phyloP scores from a whole-genome alignment of 2,113 vertebrate species.

The Gambusia holbrooki region DNA sequence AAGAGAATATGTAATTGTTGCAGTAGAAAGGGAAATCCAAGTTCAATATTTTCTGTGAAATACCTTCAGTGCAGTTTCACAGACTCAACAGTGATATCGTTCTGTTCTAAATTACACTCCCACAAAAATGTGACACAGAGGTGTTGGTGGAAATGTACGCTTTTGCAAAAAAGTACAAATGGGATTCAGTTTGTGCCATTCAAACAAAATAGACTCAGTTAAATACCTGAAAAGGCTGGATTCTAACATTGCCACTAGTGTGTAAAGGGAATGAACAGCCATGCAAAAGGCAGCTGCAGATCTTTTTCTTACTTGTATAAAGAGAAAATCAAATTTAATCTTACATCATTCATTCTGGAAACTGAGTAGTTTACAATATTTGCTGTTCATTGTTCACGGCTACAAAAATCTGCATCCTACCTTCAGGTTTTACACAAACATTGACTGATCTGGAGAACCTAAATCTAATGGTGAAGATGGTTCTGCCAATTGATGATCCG shows the following conservation, averaged over 20 bases:
- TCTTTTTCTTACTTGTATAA: no score
- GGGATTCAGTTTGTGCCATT: background rate
- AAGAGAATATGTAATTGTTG: background rate
- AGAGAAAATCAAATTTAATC: no score
- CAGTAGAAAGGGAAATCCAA: background rate
- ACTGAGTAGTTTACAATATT: no score
- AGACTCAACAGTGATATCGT: background rate
- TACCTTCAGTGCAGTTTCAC: background rate
- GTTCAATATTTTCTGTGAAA: background rate
- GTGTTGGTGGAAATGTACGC: background rate
- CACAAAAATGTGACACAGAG: background rate
- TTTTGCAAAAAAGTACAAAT: background rate
- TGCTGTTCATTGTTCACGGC: background rate
- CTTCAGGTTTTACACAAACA: background rate
- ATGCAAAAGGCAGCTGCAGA: no score
- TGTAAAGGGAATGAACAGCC: background rate
- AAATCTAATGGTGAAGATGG: conserved; percentile 19
- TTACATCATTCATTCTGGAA: no score
- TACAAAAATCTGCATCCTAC: background rate
- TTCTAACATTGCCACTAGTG: background rate
- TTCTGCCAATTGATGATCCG: conserved; percentile 6
- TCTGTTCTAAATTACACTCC: background rate
- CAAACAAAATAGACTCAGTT: background rate
- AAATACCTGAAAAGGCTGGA: background rate
- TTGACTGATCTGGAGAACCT: conserved; percentile 8